Conservation (phyloP, 2,113 vertebrate species). For the Irena cyanogastra region DNA sequence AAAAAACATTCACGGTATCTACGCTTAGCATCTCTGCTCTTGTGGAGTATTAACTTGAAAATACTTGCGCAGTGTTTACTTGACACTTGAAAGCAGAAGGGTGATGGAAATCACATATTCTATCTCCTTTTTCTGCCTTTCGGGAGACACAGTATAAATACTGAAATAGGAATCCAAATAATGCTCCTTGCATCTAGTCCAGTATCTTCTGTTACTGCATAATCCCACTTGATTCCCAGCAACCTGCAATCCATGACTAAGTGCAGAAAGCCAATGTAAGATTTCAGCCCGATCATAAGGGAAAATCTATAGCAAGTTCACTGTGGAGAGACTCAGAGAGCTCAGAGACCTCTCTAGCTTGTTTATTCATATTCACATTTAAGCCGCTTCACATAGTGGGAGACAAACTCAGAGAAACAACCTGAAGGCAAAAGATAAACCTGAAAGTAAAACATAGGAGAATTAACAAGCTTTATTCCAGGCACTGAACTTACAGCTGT, state of each 20-base stretch:
- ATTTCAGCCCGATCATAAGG: not conserved
- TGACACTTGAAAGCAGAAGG: not conserved
- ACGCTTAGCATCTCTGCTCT: not conserved
- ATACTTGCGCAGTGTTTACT: not conserved
- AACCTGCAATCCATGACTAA: not conserved
- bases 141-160: not conserved
- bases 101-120: not conserved
- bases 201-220: not conserved
- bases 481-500: not conserved
- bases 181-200: not conserved
- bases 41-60: not conserved
- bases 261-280: not conserved
- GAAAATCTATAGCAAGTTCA: not conserved
- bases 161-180: not conserved
- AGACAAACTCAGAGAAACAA: not conserved
- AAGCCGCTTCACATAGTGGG: not conserved
- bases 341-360: not conserved
- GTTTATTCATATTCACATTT: not conserved
- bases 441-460: not conserved
- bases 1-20: not conserved
- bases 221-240: not conserved
- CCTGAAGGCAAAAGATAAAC: not conserved
- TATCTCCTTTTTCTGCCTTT: not conserved
- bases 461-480: not conserved
- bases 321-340: not conserved